Percentiles rank a stretch among this genome's conserved stretches.
These are phyloP conservation scores for Morus bassanus DNA, from an alignment of 2,797 vertebrate species.

Conservation along the genomic window DNA sequence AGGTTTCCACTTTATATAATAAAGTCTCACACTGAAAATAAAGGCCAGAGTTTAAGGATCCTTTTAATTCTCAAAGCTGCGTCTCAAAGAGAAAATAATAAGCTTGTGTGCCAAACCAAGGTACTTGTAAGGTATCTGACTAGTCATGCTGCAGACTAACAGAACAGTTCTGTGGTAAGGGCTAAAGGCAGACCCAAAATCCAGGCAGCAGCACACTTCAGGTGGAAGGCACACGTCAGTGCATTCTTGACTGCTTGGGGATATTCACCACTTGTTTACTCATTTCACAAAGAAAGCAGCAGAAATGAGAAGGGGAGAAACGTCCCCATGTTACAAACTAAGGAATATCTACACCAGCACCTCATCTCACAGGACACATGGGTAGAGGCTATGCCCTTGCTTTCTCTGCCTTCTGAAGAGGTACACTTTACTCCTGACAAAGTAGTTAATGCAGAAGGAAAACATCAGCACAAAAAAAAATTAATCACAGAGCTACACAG, in stretches of 20 bases:
- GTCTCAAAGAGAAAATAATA: background rate
- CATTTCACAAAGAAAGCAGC: background rate
- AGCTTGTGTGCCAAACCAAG: background rate
- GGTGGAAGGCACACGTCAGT: background rate
- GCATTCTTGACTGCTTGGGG: background rate
- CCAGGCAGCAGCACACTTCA: background rate
- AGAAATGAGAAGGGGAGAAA: background rate
- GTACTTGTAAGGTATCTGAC: background rate
- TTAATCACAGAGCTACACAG: background rate
- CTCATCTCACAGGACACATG: fast-evolving
- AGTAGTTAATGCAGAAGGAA: background rate
- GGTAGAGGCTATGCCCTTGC: fast-evolving
- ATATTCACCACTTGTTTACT: background rate
- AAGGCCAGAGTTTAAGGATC: slow-evolving; percentile 31
- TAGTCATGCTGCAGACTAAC: background rate
- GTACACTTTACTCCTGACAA: fast-evolving
- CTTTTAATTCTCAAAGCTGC: background rate
- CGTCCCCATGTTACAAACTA: fast-evolving
- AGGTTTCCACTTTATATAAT: slow-evolving; percentile 41
- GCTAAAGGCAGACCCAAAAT: background rate
- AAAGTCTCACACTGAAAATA: slow-evolving; percentile 57
- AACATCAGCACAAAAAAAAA: background rate
- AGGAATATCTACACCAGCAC: background rate
- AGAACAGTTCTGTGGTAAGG: background rate
- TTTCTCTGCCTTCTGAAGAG: background rate